These are phyloP conservation scores for Dysdera silvatica DNA, from an alignment of 1,140 invertebrate species.

Conservation along the genomic window DNA sequence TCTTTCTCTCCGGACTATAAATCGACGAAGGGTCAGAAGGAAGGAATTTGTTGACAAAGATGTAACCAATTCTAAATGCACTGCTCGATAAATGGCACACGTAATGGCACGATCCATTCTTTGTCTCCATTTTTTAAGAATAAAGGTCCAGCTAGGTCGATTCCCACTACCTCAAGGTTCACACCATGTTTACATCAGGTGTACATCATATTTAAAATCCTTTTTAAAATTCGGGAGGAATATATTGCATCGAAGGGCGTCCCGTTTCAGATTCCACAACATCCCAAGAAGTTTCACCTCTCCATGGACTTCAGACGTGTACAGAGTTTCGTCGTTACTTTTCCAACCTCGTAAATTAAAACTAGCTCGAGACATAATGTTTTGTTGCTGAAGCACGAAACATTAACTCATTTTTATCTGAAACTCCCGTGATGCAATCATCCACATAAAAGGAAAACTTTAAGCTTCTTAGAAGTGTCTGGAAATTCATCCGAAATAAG, in stretches of 20 bases:
- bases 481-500: not conserved
- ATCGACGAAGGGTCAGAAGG: constrained; percentile 40
- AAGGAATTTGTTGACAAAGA: constrained; percentile 41
- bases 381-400: not conserved
- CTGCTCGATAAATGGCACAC: constrained; percentile 8
- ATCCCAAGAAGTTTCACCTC: not conserved
- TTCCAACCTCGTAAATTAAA: constrained; percentile 6
- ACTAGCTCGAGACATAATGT: not conserved
- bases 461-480: not conserved
- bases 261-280: not conserved
- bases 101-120: constrained; percentile 5
- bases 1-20: constrained; percentile 41
- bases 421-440: not conserved
- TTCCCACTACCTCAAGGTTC: constrained; percentile 37
- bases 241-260: not conserved
- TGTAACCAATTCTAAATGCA: constrained; percentile 40
- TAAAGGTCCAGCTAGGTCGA: constrained; percentile 40
- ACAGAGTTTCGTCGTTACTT: not conserved
- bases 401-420: not conserved
- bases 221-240: too few species aligned
- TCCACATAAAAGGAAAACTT: constrained; percentile 11
- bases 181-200: too few species aligned
- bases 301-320: not conserved
- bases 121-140: constrained; percentile 32
- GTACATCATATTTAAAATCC: too few species aligned